These are phyloP conservation scores for Nephrotoma guestfalica DNA, from an alignment of 2,888 invertebrate genomes.

Conservation along the genomic window DNA sequence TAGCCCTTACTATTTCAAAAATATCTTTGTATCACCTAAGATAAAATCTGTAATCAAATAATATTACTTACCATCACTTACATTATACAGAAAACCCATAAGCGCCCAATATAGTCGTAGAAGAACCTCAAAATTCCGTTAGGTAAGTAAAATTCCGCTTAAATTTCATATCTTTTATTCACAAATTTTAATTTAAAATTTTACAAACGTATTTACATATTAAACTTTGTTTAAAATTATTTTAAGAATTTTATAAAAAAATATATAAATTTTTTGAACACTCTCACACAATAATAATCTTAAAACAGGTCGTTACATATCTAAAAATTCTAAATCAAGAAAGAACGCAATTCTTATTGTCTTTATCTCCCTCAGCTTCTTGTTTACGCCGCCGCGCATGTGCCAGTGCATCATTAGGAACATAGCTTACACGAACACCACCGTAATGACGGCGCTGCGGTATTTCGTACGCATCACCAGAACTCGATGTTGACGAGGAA, in stretches of 20 bases:
- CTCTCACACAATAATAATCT: not conserved
- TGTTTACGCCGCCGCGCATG: conserved; percentile 55
- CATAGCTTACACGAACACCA: conserved; percentile 83
- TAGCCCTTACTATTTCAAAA: too few relatives aligned
- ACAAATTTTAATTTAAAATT: not conserved
- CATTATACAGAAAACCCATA: too few relatives aligned
- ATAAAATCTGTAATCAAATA: too few relatives aligned
- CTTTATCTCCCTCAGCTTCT: conserved; percentile 25
- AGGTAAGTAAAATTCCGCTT: not conserved
- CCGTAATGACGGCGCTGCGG: conserved; percentile 72
- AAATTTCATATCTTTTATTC: not conserved
- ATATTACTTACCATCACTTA: too few relatives aligned
- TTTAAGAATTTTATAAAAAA: not conserved
- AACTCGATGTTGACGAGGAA: conserved; percentile 69
- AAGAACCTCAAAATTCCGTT: not conserved
- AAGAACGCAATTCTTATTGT: conserved; percentile 70
- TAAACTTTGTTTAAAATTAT: not conserved
- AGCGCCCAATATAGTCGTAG: too few relatives aligned
- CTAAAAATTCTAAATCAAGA: conserved; percentile 42
- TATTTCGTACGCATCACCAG: conserved; percentile 71
- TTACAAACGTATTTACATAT: not conserved
- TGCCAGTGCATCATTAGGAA: conserved; percentile 80
- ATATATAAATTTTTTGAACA: not conserved
- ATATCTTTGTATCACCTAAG: too few relatives aligned
- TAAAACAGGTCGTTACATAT: too few relatives aligned